Base-by-base conservation (phyloP, 2,797 vertebrate species). In the Ceyx erithaca region DNA sequence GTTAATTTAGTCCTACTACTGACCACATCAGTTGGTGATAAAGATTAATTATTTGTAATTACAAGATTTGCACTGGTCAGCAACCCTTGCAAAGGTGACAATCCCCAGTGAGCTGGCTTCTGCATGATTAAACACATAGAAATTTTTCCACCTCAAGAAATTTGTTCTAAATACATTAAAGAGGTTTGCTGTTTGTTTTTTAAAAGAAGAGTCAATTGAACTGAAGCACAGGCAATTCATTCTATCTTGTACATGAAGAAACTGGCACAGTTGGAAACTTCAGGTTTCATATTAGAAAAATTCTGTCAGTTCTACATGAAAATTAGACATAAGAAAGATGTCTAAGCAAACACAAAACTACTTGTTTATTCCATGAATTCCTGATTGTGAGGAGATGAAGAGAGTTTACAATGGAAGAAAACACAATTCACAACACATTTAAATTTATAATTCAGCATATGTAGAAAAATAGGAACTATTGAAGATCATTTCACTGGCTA, bases 401-500 rank as follows among this genome's bases (percentile, higher is more conserved):
- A 6, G 35, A 77, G 57, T 17, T 86, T 83, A 41, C 6, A 11
- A 70, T 18, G 28, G 23, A 59, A 83, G 72, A 83, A 70, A 52
- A 80, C 35, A 88, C 30, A 77, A 33, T 26, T 67, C 82, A 69
- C 59, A 80, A 67, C 8, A 45, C n/a, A 71, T 77, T 84, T 75
- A 92, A 94, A 91, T 59, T 11, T 87, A 78, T 46, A 78, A 31
- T 52, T 82, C 63, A 59, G 45, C 11, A 48, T 55, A 63, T 19
- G 35, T 75, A 84, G 84, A 84, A 85, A 88, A 94, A 58, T 3
- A 79, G 55, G 55, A 75, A 11, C 70, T 63, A 92, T 92, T n/a
- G 72, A 92, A 90, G n/a, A 92, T 62, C 9, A 80, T 46, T 93
- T 76, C 45, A 83, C 5, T 93, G 76, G 51, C 73, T 89, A 52